Evolutionary conservation across 2,113 vertebrate genomes (phyloP), one percentile per base, ranked within the genome.

Genomic region (Telmatochromis brichardi): DNA sequence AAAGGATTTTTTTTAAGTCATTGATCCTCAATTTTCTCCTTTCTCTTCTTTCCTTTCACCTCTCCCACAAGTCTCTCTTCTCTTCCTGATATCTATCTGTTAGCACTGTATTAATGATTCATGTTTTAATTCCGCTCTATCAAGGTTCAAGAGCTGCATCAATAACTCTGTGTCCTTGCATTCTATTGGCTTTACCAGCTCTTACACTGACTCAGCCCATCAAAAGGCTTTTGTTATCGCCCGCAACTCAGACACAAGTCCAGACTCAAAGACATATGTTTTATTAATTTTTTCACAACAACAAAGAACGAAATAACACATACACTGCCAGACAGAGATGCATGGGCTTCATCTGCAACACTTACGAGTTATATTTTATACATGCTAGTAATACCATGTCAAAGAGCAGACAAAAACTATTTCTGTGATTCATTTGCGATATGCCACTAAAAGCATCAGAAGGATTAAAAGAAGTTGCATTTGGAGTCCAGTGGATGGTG

Each of bases 81-180:
- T 78, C 54, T 35, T 86, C 7, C 76, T 81, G 58, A 86, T 87
- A 40, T 82, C 57, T 31, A 11, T 42, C 42, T 89, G 85, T 90
- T 89, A 54, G 63, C 33, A 55, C 82, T 80, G 26, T 89, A 91
- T 94, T 92, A 95, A 93, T 91, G 90, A 88, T 94, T 91, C 88
- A 94, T 95, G 87, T 86, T 95, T 92, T 91, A 93, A 94, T 94
- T 93, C 83, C 14, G 15, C 55, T 81, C 82, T 47, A 86, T 90
- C 89, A 89, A 85, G 88, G 89, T 89, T 82, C 89, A 86, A 80
- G 55, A 63, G 73, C 84, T 81, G 60, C 88, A 85, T 90, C 93
- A 91, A 92, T 93, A 91, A 88, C 90, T 83, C 28, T 6, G 37
- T 37, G 87, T 87, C 92, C 92, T 94, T 90, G 90, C 33, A 33